Base-by-base conservation (phyloP, 2,888 invertebrate genomes). In the Noctua fimbriata region DNA sequence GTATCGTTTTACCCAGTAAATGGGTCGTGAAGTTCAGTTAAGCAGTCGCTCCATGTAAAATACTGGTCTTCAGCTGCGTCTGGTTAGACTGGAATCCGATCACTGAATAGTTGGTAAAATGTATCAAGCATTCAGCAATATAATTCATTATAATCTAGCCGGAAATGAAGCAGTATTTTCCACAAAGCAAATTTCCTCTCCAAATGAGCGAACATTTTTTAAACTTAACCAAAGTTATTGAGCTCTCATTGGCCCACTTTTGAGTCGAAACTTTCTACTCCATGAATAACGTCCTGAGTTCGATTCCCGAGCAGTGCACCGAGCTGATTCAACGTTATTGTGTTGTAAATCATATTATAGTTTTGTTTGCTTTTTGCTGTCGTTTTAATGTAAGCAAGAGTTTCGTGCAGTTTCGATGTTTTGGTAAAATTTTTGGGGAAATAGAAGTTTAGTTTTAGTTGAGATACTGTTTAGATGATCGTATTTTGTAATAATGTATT, bases 211-310 rank as follows among this genome's bases (percentile, higher is more conserved):
- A 65, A 67, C 66, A 81, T 77, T 86, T 87, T 86, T 85, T 85
- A 83, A 84, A 86, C 67, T 79, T 67, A 73, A 69, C 69, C n/a
- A 28, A 80, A 88, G 83, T 87, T 82, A 81, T 75, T 77, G 82
- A 83, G 87, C 84, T 82, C 78, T 81, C 79, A 86, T 88, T 91
- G 89, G 66, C 87, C 91, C 76, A 90, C 83, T 90, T 90, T 63
- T 58, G 58, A 73, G 67, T 69, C 21, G 12, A 86, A 89, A 90
- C 80, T 91, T 90, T 83, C 78, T 82, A 76, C 81, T 81, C 65
- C 78, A 88, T 90, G 90, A 91, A 87, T 90, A 87, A 91, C 82
- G 89, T 86, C 47, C 67, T 49, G 60, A 88, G 80, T 91, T 91
- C 76, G 84, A 83, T 74, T 87, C 83, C 81, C 71, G 71, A 66